A percentile compares a stretch with the other conserved stretches of the same genome.
These are phyloP conservation scores for Apus apus DNA, from an alignment of 2,113 vertebrate species.

Conservation along the genomic window DNA sequence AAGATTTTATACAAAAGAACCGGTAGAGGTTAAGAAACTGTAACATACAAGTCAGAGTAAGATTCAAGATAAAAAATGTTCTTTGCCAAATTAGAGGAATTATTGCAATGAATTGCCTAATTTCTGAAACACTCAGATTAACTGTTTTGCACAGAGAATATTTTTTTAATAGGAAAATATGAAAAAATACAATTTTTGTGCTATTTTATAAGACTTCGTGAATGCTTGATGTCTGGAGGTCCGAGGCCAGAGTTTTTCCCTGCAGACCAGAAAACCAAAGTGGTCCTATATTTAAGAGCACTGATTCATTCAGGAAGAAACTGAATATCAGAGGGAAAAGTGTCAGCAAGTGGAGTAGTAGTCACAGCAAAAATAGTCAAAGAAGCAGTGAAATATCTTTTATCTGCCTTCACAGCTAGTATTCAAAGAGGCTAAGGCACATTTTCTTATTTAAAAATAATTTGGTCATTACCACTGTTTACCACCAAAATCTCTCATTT, in stretches of 20 bases:
- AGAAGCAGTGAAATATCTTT: neutral
- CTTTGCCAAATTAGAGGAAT: too few relatives aligned
- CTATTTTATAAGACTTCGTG: neutral
- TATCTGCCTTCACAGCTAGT: neutral
- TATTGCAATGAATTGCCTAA: too few relatives aligned
- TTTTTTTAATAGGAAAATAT: neutral
- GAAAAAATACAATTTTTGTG: neutral
- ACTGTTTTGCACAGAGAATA: neutral
- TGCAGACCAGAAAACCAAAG: neutral
- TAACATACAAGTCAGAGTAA: too few relatives aligned
- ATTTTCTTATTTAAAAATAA: neutral
- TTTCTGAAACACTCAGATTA: too few relatives aligned
- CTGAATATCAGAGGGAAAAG: neutral
- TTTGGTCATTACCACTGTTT: neutral
- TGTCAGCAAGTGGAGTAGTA: neutral
- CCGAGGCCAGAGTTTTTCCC: neutral
- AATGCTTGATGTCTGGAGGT: neutral
- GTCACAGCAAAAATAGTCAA: neutral
- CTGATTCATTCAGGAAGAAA: neutral
- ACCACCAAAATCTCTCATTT: accelerated
- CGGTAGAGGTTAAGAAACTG: neutral
- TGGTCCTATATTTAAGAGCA: neutral
- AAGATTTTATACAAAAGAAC: neutral
- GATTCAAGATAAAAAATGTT: too few relatives aligned
- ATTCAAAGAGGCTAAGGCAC: neutral